A percentile compares a stretch with the other conserved stretches of the same genome.
Evolutionary conservation across 2,113 vertebrate genomes (phyloP).

Genomic region (Paracyprichromis sp.): DNA sequence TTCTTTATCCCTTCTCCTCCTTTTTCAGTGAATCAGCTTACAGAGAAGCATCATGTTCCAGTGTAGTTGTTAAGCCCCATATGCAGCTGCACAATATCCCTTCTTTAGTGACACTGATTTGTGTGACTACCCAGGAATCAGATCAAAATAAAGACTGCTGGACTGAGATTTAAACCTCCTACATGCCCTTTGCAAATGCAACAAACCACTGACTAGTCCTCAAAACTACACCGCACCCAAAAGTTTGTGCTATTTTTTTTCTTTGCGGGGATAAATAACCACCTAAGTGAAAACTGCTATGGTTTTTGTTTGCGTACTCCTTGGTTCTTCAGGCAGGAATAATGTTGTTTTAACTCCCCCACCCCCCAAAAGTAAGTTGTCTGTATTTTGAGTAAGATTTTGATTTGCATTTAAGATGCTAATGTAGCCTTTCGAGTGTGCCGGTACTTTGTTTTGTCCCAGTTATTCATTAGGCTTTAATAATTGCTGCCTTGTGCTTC

Average conservation of each 20-base stretch:
- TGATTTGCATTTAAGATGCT: slow-evolving; percentile 47
- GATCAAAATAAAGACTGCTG: not conserved
- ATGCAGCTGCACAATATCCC: slow-evolving; percentile 22
- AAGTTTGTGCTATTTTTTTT: not conserved
- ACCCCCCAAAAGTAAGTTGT: not conserved
- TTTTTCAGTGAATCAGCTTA: slow-evolving; percentile 24
- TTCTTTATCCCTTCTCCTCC: not conserved
- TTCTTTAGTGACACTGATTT: slow-evolving; percentile 5
- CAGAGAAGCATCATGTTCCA: not conserved
- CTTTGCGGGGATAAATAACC: not conserved
- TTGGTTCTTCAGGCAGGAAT: not conserved
- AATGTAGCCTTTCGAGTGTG: slow-evolving; percentile 49
- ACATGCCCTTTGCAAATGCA: not conserved
- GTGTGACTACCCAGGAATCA: not conserved
- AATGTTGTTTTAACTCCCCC: not conserved
- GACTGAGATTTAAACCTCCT: not conserved
- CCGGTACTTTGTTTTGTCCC: slow-evolving; percentile 23
- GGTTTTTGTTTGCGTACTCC: not conserved
- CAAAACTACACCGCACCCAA: not conserved
- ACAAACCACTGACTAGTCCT: not conserved
- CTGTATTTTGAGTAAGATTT: not conserved
- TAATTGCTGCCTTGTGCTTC: slow-evolving; percentile 34
- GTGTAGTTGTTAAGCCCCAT: slow-evolving; percentile 11
- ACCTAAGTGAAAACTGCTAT: not conserved
- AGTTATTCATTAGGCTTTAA: slow-evolving; percentile 47